Conservation (phyloP, 1,140 invertebrate genomes). For the Cherax quadricarinatus region DNA sequence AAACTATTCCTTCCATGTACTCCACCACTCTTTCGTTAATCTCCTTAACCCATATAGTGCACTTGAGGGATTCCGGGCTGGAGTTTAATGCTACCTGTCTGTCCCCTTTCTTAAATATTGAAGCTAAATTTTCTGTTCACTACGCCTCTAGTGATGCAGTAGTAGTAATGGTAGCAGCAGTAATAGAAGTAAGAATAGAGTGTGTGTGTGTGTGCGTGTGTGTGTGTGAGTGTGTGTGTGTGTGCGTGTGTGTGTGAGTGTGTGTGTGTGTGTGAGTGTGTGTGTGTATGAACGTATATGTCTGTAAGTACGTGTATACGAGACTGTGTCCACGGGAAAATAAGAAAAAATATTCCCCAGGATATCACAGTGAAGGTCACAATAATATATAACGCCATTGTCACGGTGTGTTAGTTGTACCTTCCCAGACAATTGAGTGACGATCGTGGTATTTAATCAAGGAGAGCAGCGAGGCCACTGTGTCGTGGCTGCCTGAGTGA, state of each 20-base stretch:
- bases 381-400: background rate
- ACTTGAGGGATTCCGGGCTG: too few species aligned
- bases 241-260: background rate
- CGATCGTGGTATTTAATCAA: background rate
- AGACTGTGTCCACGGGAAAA: background rate
- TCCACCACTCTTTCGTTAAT: too few species aligned
- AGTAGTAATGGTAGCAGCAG: too few species aligned
- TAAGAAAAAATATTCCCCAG: background rate
- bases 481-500: background rate
- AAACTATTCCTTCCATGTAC: too few species aligned
- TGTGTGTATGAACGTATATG: background rate
- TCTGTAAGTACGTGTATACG: background rate
- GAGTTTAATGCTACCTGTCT: too few species aligned
- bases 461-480: background rate
- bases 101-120: too few species aligned
- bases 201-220: too few species aligned
- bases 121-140: too few species aligned
- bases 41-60: too few species aligned
- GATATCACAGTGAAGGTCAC: background rate
- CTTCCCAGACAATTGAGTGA: background rate
- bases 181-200: too few species aligned
- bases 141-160: too few species aligned
- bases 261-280: conserved; percentile 4
- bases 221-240: background rate
- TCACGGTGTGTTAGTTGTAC: background rate